phyloP scores from a whole-genome alignment of 2,113 vertebrate species.

The Chloroceryle aenea region DNA sequence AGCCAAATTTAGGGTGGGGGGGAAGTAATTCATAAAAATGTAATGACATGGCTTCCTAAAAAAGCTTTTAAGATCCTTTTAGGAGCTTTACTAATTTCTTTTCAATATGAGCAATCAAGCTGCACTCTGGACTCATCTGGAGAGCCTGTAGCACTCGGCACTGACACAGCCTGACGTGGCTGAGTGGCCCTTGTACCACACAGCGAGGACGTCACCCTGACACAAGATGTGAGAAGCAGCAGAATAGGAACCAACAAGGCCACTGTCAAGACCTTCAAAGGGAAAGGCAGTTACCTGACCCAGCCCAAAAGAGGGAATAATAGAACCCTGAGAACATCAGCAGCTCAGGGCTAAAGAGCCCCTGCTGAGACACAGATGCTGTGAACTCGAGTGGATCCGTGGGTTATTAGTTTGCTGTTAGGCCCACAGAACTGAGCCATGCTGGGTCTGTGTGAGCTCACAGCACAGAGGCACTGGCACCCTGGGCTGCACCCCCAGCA shows the following conservation, averaged over 20 bases:
- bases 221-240: neutral
- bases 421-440: neutral
- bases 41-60: neutral
- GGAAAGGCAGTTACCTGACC: neutral
- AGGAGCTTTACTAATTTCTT: neutral
- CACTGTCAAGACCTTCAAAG: neutral
- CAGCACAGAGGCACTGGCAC: too few relatives aligned
- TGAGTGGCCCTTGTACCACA: neutral
- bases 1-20: neutral
- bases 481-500: too few relatives aligned
- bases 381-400: rapidly evolving
- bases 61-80: neutral
- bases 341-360: neutral
- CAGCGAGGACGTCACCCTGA: rapidly evolving
- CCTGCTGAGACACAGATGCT: neutral
- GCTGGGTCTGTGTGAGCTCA: too few relatives aligned
- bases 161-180: neutral
- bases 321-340: neutral
- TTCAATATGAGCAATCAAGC: neutral
- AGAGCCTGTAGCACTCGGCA: neutral
- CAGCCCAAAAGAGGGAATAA: neutral
- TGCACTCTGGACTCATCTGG: neutral
- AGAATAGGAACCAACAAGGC: neutral
- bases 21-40: neutral
- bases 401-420: neutral